A percentile compares a stretch with the other conserved stretches of the same genome.
phyloP scores from a whole-genome alignment of 30 jellyfish, hydroid and myxozoan species.

The Hydractinia echinata region DNA sequence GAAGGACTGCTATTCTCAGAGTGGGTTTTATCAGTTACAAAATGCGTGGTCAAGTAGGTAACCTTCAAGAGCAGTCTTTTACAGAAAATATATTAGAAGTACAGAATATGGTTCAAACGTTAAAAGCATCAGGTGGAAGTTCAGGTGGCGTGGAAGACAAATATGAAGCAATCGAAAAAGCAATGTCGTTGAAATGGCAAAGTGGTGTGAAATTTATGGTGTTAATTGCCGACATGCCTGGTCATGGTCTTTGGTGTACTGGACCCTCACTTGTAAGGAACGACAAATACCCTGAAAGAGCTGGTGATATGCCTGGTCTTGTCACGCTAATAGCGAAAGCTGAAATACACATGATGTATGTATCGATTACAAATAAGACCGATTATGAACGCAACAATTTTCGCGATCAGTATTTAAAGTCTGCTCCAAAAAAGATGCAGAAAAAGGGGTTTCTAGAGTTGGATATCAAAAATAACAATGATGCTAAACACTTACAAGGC shows the following conservation, averaged over 20 bases:
- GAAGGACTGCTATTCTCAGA: neutral
- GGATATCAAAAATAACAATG: neutral
- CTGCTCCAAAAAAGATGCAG: neutral
- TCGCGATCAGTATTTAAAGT: neutral
- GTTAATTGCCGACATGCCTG: neutral
- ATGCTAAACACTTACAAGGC: neutral
- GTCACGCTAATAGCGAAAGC: neutral
- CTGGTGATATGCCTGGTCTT: neutral
- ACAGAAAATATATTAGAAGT: neutral
- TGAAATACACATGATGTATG: neutral
- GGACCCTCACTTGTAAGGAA: neutral
- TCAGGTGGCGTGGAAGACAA: neutral
- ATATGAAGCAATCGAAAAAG: constrained; percentile 11
- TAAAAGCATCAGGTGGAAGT: neutral
- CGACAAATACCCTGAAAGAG: neutral
- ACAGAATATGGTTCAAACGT: neutral
- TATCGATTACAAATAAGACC: neutral
- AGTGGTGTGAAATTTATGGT: constrained; percentile 1
- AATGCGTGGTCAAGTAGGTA: neutral
- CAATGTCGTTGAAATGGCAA: neutral
- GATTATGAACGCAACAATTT: neutral
- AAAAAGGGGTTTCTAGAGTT: neutral
- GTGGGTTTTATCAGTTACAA: constrained; percentile 2
- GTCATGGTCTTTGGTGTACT: neutral
- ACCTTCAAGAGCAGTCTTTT: neutral